These are phyloP conservation scores for Zele albiditarsus DNA, from an alignment of 2,888 invertebrate genomes.

Conservation along the genomic window DNA sequence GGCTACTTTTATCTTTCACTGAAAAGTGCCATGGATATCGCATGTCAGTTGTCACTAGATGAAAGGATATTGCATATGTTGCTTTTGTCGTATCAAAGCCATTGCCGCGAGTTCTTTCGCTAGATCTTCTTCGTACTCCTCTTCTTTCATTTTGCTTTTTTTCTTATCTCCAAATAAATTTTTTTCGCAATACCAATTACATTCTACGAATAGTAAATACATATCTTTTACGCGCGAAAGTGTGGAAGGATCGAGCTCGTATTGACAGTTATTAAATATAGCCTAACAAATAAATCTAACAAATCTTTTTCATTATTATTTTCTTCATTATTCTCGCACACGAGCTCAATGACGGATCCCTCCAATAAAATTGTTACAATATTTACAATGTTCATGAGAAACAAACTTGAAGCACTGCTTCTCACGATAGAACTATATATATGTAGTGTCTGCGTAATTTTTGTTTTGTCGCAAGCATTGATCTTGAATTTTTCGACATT, in stretches of 20 bases:
- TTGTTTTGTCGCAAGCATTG: background rate
- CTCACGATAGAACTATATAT: background rate
- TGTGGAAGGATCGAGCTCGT: background rate
- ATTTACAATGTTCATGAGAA: slow-evolving; percentile 10
- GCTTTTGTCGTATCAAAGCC: background rate
- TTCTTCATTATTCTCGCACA: background rate
- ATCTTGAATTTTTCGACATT: slow-evolving; percentile 21
- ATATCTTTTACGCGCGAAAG: background rate
- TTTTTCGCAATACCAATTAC: background rate
- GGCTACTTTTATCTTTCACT: background rate
- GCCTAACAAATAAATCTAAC: background rate
- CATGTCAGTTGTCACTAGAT: slow-evolving; percentile 3
- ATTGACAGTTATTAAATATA: background rate
- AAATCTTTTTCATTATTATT: background rate
- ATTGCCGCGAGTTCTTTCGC: background rate
- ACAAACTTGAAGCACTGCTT: background rate
- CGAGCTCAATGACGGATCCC: background rate
- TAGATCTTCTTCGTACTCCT: background rate
- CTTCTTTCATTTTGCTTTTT: background rate
- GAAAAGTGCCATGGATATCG: background rate
- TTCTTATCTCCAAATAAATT: background rate
- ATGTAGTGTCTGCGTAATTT: background rate
- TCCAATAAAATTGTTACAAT: slow-evolving; percentile 6
- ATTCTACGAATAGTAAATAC: slow-evolving; percentile 6
- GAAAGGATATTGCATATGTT: background rate